Evolutionary conservation across 1,140 invertebrate genomes (phyloP).

Genomic region (Habropoda laboriosa): DNA sequence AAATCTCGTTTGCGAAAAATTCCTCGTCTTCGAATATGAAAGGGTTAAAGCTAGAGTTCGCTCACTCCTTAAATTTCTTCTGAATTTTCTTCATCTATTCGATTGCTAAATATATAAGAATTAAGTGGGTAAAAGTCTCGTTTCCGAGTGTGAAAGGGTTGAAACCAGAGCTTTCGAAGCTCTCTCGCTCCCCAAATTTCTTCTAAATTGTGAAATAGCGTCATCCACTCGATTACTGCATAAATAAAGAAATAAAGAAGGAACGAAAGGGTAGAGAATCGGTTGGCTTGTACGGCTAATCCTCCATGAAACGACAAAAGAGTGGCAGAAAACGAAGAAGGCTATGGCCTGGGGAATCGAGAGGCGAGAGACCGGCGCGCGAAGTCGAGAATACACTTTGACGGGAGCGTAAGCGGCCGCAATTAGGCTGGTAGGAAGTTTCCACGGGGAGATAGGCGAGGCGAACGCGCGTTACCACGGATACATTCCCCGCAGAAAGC

Average conservation of each 20-base stretch:
- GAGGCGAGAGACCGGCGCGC: conserved; percentile 30
- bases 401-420: conserved; percentile 40
- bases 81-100: no score
- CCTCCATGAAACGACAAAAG: background rate
- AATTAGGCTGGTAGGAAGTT: conserved; percentile 69
- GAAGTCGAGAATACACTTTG: conserved; percentile 34
- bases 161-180: no score
- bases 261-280: background rate
- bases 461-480: conserved; percentile 71
- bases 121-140: no score
- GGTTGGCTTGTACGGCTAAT: background rate
- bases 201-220: no score
- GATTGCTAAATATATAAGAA: no score
- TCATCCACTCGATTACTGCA: no score
- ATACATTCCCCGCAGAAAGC: conserved; percentile 64
- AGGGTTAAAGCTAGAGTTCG: no score
- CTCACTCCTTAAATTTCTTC: no score
- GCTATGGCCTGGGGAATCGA: conserved; percentile 30
- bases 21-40: no score
- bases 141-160: no score
- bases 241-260: background rate
- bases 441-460: conserved; percentile 67
- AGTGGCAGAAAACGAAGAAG: background rate
- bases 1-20: no score
- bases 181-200: no score